A percentile compares a stretch with the other conserved stretches of the same genome.
phyloP scores from a whole-genome alignment of 2,888 invertebrate genomes.

The Acrobasis consociella region DNA sequence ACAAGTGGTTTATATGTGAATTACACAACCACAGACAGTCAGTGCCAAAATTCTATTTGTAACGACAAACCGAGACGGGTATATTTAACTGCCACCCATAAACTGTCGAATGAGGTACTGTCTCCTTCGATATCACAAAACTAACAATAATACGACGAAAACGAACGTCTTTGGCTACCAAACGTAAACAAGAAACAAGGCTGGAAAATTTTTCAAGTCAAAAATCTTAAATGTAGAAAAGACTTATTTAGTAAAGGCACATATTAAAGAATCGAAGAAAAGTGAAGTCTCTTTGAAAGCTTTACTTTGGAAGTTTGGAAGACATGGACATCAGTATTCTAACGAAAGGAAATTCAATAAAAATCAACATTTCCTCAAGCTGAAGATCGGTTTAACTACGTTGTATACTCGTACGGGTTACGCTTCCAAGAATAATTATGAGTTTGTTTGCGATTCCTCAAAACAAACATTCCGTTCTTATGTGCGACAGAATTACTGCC shows the following conservation, averaged over 20 bases:
- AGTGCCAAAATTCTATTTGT: constrained; percentile 83
- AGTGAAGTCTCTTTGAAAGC: too few relatives aligned
- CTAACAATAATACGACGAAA: constrained; percentile 17
- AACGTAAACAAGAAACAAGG: constrained; percentile 10
- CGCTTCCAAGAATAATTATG: constrained; percentile 67
- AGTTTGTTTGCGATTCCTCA: constrained; percentile 75
- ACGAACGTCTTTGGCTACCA: constrained; percentile 9
- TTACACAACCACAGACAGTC: constrained; percentile 79
- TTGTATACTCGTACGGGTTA: constrained; percentile 53
- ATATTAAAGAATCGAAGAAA: too few relatives aligned
- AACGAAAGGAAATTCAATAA: neutral
- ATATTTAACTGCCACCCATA: constrained; percentile 82
- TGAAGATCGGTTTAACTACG: constrained; percentile 52
- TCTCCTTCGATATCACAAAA: constrained; percentile 53
- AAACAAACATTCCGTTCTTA: constrained; percentile 73
- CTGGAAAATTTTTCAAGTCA: constrained; percentile 28
- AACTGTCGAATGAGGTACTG: constrained; percentile 73
- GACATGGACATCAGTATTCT: too few relatives aligned
- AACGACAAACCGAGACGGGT: constrained; percentile 79
- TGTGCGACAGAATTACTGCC: constrained; percentile 67
- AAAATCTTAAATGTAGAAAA: neutral
- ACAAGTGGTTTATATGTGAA: constrained; percentile 78
- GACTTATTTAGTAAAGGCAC: too few relatives aligned
- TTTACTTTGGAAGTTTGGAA: too few relatives aligned
- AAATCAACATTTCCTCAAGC: constrained; percentile 48